Conservation (phyloP, 1,140 invertebrate species). For the Brachionus asplanchnoidis region DNA sequence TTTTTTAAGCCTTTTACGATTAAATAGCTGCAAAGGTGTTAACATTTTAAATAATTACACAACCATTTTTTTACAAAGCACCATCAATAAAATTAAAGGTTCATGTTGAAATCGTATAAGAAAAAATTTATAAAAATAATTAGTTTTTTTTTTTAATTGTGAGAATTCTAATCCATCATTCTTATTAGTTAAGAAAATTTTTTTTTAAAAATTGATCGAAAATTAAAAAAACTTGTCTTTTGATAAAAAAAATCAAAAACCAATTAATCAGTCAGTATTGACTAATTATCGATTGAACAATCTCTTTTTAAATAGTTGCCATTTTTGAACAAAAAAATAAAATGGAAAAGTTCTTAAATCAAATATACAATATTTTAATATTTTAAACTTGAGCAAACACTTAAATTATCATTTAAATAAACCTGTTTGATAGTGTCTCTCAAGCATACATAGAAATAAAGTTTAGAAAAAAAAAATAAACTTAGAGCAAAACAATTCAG, state of each 20-base stretch:
- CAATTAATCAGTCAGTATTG: neutral
- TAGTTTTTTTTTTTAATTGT: neutral
- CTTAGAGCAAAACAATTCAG: neutral
- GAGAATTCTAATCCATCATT: neutral
- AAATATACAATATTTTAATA: neutral
- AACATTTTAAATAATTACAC: neutral
- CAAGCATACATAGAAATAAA: neutral
- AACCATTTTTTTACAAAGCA: neutral
- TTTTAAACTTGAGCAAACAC: neutral
- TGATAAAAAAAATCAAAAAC: conserved; percentile 5
- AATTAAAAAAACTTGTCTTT: neutral
- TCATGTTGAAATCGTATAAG: neutral
- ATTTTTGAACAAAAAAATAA: neutral
- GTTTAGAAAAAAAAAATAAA: neutral
- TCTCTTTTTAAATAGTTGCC: neutral
- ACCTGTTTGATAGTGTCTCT: neutral
- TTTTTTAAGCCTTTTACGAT: neutral
- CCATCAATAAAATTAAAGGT: neutral
- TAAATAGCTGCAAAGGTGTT: too few relatives aligned
- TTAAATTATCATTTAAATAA: neutral
- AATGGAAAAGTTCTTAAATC: neutral
- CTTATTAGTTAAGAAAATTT: neutral
- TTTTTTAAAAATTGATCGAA: neutral
- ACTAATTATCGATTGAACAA: neutral
- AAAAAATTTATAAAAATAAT: neutral